Evolutionary conservation across 2,888 invertebrate genomes (phyloP), one percentile per base, ranked within the genome.

Genomic region (Dendrolimus houi): DNA sequence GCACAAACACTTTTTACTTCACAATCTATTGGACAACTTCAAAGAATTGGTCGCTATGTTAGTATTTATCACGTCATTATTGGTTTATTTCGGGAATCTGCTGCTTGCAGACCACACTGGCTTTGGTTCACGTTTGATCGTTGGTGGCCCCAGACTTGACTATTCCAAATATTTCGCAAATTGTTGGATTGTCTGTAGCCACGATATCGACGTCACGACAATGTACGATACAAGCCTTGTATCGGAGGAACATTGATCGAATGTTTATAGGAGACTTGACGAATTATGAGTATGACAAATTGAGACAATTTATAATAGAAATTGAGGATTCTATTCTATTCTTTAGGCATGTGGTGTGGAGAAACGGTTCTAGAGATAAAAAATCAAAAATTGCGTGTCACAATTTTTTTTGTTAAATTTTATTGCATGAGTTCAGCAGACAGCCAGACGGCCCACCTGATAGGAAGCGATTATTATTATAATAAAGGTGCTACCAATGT

Each of bases 111-210:
- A 60, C 65, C 70, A 66, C 68, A 67, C 67, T 59, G 66, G 54
- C 71, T 61, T 65, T 72, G 63, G 59, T 60, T 64, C 65, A 58
- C 62, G 57, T 58, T 56, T 64, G 70, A 69, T 80, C 84, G 83
- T 82, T 84, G 87, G 88, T 86, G 87, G 88, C 79, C 86, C 72
- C 68, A 71, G 77, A 68, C 76, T 68, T 69, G 74, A 76, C 75
- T 74, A 88, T 87, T 83, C 79, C 79, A 84, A 84, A 85, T 86
- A 88, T 89, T 85, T 79, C 68, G 79, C 86, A 87, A 89, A 88
- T 88, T 86, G 83, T 83, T 75, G 76, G 81, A 83, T 81, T 75
- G 80, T 76, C 72, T 66, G 70, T 74, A 73, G 71, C 75, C 71
- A 75, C 78, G 79, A 81, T 79, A 62, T 59, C 61, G 60, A 57